Evolutionary conservation across 1,140 invertebrate species (phyloP).

Genomic region (Philaenus spumarius): DNA sequence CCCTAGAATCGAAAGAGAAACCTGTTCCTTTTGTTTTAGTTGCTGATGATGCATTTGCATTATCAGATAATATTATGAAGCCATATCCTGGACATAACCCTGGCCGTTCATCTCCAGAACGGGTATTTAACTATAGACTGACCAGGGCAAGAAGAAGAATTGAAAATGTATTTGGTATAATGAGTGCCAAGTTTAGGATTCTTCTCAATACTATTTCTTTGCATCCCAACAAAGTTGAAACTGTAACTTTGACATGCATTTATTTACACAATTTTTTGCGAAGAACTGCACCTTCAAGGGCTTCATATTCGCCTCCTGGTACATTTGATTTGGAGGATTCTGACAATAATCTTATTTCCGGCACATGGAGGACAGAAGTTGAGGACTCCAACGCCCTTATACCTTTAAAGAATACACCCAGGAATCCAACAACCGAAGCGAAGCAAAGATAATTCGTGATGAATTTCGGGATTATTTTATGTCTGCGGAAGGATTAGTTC

Average conservation of each 20-base stretch:
- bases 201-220: conserved; percentile 26
- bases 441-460: too few species aligned
- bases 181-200: conserved; percentile 40
- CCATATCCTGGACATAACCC: conserved; percentile 31
- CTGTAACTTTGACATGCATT: background rate
- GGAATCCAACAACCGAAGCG: too few species aligned
- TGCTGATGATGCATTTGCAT: conserved; percentile 41
- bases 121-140: conserved; percentile 37
- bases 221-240: background rate
- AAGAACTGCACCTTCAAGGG: background rate
- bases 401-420: too few species aligned
- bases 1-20: background rate
- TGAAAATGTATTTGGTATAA: conserved; percentile 42
- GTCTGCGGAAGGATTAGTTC: too few species aligned
- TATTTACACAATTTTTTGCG: conserved; percentile 1
- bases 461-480: too few species aligned
- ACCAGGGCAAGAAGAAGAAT: conserved; percentile 30
- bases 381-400: too few species aligned
- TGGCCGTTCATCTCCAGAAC: conserved; percentile 26
- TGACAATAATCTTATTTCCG: too few species aligned
- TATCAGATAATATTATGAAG: conserved; percentile 37
- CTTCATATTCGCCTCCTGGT: background rate
- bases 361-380: too few species aligned
- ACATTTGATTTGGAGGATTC: conserved; percentile 4
- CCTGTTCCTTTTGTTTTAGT: conserved; percentile 32